Evolutionary conservation across 2,888 invertebrate genomes (phyloP).

Genomic region (Poecilus cupreus): DNA sequence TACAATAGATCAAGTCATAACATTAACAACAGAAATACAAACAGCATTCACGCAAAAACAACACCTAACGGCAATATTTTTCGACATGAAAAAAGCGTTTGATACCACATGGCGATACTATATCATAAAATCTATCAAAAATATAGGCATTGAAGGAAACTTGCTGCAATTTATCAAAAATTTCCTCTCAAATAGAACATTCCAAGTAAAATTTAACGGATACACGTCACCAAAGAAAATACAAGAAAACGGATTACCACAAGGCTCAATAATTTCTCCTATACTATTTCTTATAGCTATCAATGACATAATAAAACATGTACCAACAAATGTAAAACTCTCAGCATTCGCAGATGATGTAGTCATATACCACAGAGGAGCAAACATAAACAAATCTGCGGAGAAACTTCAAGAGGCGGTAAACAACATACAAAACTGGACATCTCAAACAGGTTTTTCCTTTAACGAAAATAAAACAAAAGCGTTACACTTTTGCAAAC

Average conservation of each 20-base stretch:
- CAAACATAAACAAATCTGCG: no score
- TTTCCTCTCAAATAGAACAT: constrained; percentile 51
- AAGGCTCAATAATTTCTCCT: constrained; percentile 58
- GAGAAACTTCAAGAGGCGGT: no score
- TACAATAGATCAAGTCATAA: background rate
- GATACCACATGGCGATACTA: constrained; percentile 23
- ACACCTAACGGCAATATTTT: background rate
- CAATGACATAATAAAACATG: constrained; percentile 32
- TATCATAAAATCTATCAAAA: background rate
- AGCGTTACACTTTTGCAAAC: no score
- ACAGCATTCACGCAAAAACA: background rate
- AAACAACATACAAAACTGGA: no score
- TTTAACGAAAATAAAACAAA: no score
- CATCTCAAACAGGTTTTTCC: no score
- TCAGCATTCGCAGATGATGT: background rate
- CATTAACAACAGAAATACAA: background rate
- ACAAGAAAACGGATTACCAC: constrained; percentile 56
- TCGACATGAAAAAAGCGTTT: no score
- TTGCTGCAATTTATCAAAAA: constrained; percentile 45
- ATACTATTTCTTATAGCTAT: constrained; percentile 57
- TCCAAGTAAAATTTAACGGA: constrained; percentile 50
- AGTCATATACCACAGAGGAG: no score
- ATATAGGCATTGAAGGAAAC: background rate
- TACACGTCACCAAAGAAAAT: background rate
- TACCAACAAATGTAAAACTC: background rate